phyloP scores from a whole-genome alignment of 2,797 vertebrate species.

The Zenarchopterus dispar region DNA sequence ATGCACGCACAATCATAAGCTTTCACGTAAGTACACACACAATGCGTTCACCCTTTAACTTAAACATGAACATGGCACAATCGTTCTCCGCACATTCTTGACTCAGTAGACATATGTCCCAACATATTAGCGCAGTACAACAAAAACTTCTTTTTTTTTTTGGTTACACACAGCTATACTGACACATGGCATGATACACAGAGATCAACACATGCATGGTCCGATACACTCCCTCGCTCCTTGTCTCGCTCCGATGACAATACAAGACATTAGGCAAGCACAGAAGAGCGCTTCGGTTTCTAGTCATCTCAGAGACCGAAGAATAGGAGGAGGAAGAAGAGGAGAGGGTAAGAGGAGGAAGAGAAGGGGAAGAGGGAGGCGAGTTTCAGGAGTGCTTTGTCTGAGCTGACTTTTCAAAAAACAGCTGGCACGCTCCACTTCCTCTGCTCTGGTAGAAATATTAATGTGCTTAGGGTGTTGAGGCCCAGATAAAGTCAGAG shows the following conservation, averaged over 20 bases:
- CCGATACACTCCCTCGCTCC: constrained; percentile 58
- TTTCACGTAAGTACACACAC: constrained; percentile 33
- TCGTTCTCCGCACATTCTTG: constrained; percentile 41
- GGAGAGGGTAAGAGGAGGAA: constrained; percentile 12
- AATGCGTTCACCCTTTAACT: constrained; percentile 47
- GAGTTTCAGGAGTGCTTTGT: constrained; percentile 61
- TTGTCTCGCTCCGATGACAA: constrained; percentile 67
- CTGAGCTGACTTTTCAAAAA: constrained; percentile 57
- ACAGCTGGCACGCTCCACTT: constrained; percentile 68
- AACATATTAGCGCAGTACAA: constrained; percentile 34
- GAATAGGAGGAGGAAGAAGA: constrained; percentile 27
- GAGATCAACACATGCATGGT: constrained; percentile 64
- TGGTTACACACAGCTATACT: constrained; percentile 30
- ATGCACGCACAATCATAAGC: constrained; percentile 23
- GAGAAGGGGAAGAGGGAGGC: constrained; percentile 13
- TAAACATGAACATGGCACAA: constrained; percentile 40
- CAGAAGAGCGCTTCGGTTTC: constrained; percentile 56
- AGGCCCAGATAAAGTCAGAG: constrained; percentile 69
- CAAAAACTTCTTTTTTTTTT: constrained; percentile 23
- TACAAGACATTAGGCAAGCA: constrained; percentile 66
- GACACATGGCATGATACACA: constrained; percentile 59
- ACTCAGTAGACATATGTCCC: constrained; percentile 34
- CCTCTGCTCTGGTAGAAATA: constrained; percentile 65
- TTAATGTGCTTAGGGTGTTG: constrained; percentile 69
- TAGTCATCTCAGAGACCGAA: constrained; percentile 60